Percentiles rank a stretch among this genome's conserved stretches.
Conservation (phyloP, 1,140 invertebrate genomes). For the Apis cerana region DNA sequence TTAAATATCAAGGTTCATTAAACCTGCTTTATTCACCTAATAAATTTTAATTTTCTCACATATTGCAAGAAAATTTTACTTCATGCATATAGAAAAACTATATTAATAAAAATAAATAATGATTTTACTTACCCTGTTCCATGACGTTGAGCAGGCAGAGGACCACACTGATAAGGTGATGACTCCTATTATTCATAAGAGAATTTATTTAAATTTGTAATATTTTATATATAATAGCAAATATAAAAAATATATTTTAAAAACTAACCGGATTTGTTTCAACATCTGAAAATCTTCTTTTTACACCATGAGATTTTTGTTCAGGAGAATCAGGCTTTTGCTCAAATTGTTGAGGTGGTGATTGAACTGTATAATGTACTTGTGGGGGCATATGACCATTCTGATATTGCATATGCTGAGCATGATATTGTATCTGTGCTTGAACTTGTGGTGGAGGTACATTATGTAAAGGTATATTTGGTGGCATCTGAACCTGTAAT, state of each 20-base stretch:
- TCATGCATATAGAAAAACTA: conserved; percentile 31
- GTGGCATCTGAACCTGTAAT: conserved; percentile 67
- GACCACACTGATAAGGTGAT: conserved; percentile 71
- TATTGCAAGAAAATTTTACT: conserved; percentile 31
- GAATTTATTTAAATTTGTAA: neutral
- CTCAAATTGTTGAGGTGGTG: conserved; percentile 72
- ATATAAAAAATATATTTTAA: neutral
- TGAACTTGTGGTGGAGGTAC: conserved; percentile 75
- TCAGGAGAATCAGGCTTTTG: conserved; percentile 74
- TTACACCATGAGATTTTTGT: conserved; percentile 77
- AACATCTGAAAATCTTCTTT: conserved; percentile 78
- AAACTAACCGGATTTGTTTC: conserved; percentile 74
- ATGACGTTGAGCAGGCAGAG: conserved; percentile 74
- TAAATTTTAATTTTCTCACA: conserved; percentile 15
- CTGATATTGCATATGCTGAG: conserved; percentile 78
- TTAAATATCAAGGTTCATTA: conserved; percentile 48
- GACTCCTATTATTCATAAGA: conserved; percentile 66
- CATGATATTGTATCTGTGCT: conserved; percentile 76
- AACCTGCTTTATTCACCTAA: conserved; percentile 54
- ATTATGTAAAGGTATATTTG: conserved; percentile 71
- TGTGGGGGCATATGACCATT: conserved; percentile 78
- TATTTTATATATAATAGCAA: neutral
- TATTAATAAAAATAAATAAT: conserved; percentile 12
- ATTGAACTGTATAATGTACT: conserved; percentile 76
- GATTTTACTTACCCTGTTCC: conserved; percentile 77